Conservation (phyloP, 1,140 invertebrate genomes). For the Drosophila santomea region DNA sequence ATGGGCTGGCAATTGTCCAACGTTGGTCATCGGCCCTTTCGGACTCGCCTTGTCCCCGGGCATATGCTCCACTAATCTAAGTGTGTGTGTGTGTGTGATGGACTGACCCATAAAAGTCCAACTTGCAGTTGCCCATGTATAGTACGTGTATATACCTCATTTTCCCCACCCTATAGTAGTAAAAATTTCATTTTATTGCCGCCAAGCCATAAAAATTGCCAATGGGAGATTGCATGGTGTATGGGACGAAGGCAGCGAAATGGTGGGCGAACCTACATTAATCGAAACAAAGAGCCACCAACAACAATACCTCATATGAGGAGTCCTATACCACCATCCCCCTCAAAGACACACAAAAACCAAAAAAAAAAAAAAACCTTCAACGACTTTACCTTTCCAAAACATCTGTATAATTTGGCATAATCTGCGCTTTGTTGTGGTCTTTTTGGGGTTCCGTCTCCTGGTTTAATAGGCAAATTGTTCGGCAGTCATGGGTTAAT, state of each 20-base stretch:
- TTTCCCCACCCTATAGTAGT: slow-evolving; percentile 26
- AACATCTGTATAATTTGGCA: slow-evolving; percentile 80
- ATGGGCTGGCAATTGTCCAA: slow-evolving; percentile 39
- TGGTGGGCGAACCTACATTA: slow-evolving; percentile 7
- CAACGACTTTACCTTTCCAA: slow-evolving; percentile 45
- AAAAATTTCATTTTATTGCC: slow-evolving; percentile 54
- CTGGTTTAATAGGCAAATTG: slow-evolving; percentile 55
- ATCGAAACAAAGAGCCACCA: slow-evolving; percentile 27
- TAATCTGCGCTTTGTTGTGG: slow-evolving; percentile 76
- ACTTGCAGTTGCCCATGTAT: slow-evolving; percentile 48
- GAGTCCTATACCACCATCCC: neutral
- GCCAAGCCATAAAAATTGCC: slow-evolving; percentile 64
- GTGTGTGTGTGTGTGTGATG: slow-evolving; percentile 15
- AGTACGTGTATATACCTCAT: neutral
- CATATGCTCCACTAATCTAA: slow-evolving; percentile 65
- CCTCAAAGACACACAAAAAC: neutral
- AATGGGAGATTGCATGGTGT: slow-evolving; percentile 57
- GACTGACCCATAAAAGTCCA: slow-evolving; percentile 67
- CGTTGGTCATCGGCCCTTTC: slow-evolving; percentile 31
- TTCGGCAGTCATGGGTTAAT: slow-evolving; percentile 35
- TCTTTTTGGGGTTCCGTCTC: slow-evolving; percentile 23
- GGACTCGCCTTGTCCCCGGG: slow-evolving; percentile 26
- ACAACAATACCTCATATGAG: slow-evolving; percentile 22
- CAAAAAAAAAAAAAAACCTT: neutral
- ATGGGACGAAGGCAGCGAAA: slow-evolving; percentile 9